Percentiles rank a stretch among this genome's conserved stretches.
Evolutionary conservation across 23 tunicate species (phyloP).

Genomic region (Styela clava): DNA sequence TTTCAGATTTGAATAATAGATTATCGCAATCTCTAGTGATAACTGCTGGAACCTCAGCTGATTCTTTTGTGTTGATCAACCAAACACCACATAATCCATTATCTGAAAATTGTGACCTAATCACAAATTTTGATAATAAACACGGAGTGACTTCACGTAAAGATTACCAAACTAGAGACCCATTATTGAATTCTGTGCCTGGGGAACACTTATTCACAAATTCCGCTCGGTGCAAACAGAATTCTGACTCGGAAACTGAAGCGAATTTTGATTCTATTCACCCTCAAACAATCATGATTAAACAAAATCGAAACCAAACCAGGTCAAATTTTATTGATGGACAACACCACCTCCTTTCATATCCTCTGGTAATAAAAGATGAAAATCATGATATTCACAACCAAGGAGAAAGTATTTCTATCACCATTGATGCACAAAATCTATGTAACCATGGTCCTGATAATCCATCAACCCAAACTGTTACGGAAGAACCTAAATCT

Average conservation of each 20-base stretch:
- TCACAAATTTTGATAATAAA: too few relatives aligned
- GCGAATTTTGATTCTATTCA: background rate
- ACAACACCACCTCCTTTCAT: background rate
- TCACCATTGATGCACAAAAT: background rate
- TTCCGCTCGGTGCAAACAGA: background rate
- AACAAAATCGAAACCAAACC: background rate
- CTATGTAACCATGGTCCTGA: background rate
- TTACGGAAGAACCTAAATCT: too few relatives aligned
- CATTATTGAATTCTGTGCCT: background rate
- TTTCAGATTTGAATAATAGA: background rate
- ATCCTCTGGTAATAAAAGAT: background rate
- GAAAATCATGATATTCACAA: background rate
- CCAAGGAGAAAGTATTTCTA: background rate
- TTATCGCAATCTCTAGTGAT: background rate
- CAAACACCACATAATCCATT: background rate
- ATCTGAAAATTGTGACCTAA: background rate
- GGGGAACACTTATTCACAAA: background rate
- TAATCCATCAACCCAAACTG: too few relatives aligned
- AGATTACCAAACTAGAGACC: background rate
- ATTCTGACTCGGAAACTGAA: background rate
- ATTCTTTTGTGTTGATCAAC: conserved; percentile 7
- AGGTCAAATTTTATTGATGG: background rate
- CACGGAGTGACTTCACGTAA: background rate
- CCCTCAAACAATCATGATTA: background rate
- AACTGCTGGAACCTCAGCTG: conserved; percentile 7